Percentiles rank a stretch among this genome's conserved stretches.
Evolutionary conservation across 2,888 invertebrate genomes (phyloP).

Genomic region (Ophonus ardosiacus): DNA sequence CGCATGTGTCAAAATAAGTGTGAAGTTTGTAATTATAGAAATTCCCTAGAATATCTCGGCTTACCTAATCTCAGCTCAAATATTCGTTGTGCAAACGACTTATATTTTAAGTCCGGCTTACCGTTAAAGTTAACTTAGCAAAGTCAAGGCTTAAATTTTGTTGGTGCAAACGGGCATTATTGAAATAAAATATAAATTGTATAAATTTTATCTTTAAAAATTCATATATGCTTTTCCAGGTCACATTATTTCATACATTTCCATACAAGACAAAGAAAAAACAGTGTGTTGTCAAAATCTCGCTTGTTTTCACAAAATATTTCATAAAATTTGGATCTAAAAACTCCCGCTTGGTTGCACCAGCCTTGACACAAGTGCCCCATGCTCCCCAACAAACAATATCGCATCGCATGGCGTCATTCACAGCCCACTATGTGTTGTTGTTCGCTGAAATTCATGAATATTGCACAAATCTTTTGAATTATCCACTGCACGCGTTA

Average conservation of each 20-base stretch:
- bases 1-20: too few species aligned
- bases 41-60: too few species aligned
- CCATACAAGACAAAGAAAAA: neutral
- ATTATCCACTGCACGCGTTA: slow-evolving; percentile 9
- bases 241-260: too few species aligned
- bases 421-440: slow-evolving; percentile 10
- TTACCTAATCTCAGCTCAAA: too few species aligned
- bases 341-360: neutral
- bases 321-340: neutral
- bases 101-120: too few species aligned
- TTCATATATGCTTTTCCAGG: neutral
- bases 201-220: neutral
- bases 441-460: slow-evolving; percentile 45
- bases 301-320: neutral
- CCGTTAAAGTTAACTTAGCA: too few species aligned
- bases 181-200: too few species aligned
- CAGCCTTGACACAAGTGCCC: slow-evolving; percentile 3
- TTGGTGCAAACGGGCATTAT: too few species aligned
- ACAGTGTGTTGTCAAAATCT: neutral
- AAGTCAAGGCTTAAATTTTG: too few species aligned
- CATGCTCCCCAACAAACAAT: slow-evolving; percentile 5
- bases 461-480: slow-evolving; percentile 52
- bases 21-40: too few species aligned
- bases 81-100: too few species aligned
- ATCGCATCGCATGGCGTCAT: slow-evolving; percentile 32